These are phyloP conservation scores for Clinocottus analis DNA, from an alignment of 2,113 vertebrate species.

Conservation along the genomic window DNA sequence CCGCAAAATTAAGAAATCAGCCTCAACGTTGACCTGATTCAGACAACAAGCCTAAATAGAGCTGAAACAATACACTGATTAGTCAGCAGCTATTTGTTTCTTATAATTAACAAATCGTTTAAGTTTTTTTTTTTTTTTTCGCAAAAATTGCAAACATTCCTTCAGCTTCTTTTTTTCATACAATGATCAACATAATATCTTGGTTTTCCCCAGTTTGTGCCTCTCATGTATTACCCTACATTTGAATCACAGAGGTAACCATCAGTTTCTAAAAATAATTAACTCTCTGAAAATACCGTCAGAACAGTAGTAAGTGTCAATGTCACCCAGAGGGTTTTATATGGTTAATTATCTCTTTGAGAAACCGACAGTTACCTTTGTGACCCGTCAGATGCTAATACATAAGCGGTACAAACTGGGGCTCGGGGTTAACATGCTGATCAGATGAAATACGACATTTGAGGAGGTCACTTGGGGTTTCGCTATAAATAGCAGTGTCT, in stretches of 20 bases:
- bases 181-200: not conserved
- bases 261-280: slow-evolving; percentile 1
- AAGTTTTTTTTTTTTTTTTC: not conserved
- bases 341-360: not conserved
- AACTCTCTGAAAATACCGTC: not conserved
- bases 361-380: not conserved
- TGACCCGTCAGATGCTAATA: not conserved
- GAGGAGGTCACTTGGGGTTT: not conserved
- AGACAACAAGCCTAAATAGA: not conserved
- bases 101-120: not conserved
- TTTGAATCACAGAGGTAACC: not conserved
- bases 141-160: not conserved
- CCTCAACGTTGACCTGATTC: not conserved
- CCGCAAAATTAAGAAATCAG: not conserved
- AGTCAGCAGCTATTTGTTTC: not conserved
- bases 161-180: not conserved
- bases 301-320: not conserved
- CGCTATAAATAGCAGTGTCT: too few relatives aligned
- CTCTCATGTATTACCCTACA: not conserved
- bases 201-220: not conserved
- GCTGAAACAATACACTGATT: not conserved
- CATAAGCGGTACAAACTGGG: not conserved
- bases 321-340: not conserved
- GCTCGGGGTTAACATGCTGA: not conserved
- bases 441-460: not conserved